A percentile compares a stretch with the other conserved stretches of the same genome.
Evolutionary conservation across 2,797 vertebrate genomes (phyloP).

Genomic region (Hirundo rustica): DNA sequence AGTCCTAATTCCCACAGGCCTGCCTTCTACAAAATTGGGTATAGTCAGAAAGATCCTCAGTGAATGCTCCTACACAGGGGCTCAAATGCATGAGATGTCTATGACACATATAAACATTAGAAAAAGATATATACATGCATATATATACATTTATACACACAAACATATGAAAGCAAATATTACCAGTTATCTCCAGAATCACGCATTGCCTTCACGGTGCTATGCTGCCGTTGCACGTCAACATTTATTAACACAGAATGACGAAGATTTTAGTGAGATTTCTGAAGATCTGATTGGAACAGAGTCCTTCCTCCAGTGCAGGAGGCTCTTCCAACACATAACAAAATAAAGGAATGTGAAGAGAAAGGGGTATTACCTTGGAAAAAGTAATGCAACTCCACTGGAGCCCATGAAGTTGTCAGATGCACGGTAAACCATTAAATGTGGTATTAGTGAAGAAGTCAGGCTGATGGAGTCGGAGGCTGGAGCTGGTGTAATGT

Average conservation of each 20-base stretch:
- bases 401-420: background rate
- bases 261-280: background rate
- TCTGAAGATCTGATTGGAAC: background rate
- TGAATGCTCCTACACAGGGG: background rate
- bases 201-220: background rate
- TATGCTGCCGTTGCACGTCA: background rate
- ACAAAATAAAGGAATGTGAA: background rate
- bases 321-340: background rate
- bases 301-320: background rate
- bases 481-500: background rate
- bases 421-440: background rate
- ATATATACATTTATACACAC: too few relatives aligned
- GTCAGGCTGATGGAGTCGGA: background rate
- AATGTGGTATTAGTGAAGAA: background rate
- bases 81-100: background rate
- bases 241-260: background rate
- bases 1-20: background rate
- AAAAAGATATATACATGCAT: background rate
- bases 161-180: background rate
- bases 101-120: background rate
- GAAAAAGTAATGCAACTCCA: background rate
- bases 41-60: background rate
- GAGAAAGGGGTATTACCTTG: background rate
- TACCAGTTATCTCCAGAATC: background rate
- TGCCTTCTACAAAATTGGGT: background rate